These are phyloP conservation scores for Dipodomys stephensi DNA, from an alignment of 2,113 vertebrate genomes.

Conservation along the genomic window DNA sequence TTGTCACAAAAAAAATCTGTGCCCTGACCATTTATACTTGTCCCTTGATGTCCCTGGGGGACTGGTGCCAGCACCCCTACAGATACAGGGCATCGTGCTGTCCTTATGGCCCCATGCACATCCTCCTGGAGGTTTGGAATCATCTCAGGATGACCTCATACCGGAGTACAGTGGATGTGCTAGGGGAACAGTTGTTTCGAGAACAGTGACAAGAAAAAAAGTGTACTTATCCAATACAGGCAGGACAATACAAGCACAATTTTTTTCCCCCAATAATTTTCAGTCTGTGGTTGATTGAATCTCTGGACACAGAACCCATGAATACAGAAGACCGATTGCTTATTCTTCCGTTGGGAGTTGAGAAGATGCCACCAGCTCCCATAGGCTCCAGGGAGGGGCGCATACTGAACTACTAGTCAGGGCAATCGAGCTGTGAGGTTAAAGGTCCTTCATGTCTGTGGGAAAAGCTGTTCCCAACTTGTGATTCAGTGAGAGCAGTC, in stretches of 20 bases:
- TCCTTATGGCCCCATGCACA: neutral
- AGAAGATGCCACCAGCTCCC: neutral
- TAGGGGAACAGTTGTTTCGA: neutral
- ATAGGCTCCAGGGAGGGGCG: neutral
- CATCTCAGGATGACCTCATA: neutral
- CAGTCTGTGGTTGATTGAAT: neutral
- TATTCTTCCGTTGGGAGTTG: neutral
- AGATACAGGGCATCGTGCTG: neutral
- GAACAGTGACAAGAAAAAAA: neutral
- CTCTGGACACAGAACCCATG: neutral
- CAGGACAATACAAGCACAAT: too few species aligned
- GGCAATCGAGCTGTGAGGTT: neutral
- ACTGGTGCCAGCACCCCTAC: too few species aligned
- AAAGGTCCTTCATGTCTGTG: neutral
- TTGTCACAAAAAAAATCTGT: neutral
- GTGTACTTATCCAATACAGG: neutral
- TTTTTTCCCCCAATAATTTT: neutral
- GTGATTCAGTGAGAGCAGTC: neutral
- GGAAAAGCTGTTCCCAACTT: neutral
- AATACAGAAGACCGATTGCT: too few species aligned
- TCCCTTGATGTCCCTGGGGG: neutral
- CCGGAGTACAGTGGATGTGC: too few species aligned
- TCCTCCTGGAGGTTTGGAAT: neutral
- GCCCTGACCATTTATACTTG: neutral
- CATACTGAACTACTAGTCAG: too few species aligned